A percentile compares a stretch with the other conserved stretches of the same genome.
Evolutionary conservation across 2,797 vertebrate species (phyloP).

Genomic region (Gobionotothen gibberifrons): DNA sequence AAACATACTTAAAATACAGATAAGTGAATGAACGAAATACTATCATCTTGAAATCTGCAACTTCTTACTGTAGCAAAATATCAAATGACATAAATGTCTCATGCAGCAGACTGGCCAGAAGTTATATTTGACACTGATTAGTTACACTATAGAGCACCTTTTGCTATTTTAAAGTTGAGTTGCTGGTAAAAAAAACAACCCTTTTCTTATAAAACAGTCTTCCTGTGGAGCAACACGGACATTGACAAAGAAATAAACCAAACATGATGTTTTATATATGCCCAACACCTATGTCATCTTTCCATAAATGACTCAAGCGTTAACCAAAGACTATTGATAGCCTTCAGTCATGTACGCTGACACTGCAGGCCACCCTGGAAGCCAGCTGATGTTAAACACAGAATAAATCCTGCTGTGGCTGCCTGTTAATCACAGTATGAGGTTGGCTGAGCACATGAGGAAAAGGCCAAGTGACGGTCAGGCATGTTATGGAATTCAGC

Average conservation of each 20-base stretch:
- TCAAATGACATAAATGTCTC: conserved; percentile 22
- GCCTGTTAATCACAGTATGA: conserved; percentile 21
- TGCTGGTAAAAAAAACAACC: not conserved
- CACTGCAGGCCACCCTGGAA: conserved; percentile 15
- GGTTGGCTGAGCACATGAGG: conserved; percentile 10
- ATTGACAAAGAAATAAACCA: conserved; percentile 1
- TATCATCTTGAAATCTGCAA: conserved; percentile 17
- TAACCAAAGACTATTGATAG: conserved; percentile 4
- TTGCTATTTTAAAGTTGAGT: conserved; percentile 27
- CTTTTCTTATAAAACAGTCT: conserved; percentile 36
- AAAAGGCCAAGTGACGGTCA: conserved; percentile 10
- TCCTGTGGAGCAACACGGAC: conserved; percentile 15
- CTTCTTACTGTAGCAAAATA: not conserved
- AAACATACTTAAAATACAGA: not conserved
- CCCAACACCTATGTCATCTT: not conserved
- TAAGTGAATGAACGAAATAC: conserved; percentile 3
- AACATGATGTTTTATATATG: conserved; percentile 15
- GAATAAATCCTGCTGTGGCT: conserved; percentile 19
- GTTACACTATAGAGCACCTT: conserved; percentile 22
- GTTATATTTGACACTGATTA: conserved; percentile 23
- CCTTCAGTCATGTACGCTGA: conserved; percentile 4
- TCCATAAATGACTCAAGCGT: conserved; percentile 8
- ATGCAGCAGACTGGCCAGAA: not conserved
- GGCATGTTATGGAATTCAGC: conserved; percentile 16
- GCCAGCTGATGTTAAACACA: conserved; percentile 13